These are phyloP conservation scores for Quiscalus mexicanus DNA, from an alignment of 2,113 vertebrate genomes.

Conservation along the genomic window DNA sequence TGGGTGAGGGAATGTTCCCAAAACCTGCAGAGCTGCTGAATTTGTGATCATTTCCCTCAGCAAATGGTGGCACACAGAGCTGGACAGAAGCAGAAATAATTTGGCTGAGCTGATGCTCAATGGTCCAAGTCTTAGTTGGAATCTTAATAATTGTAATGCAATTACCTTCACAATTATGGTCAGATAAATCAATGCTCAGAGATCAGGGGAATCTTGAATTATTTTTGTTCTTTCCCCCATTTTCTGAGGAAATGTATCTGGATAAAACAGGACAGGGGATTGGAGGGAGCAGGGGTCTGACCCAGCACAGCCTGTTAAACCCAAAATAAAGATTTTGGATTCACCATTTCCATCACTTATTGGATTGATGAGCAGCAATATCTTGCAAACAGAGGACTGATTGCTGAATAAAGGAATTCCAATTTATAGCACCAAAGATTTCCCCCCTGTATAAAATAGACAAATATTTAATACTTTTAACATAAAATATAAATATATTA, in stretches of 20 bases:
- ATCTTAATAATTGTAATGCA: slow-evolving; percentile 29
- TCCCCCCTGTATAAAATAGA: too few species aligned
- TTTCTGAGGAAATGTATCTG: not conserved
- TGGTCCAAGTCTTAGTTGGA: not conserved
- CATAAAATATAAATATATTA: too few species aligned
- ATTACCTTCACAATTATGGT: not conserved
- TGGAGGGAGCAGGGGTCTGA: not conserved
- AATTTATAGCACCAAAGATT: too few species aligned
- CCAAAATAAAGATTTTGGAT: not conserved
- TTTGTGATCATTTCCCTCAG: not conserved
- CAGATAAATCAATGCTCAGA: not conserved
- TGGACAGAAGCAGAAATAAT: not conserved
- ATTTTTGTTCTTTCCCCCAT: not conserved
- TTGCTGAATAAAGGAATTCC: too few species aligned
- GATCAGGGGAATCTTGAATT: not conserved
- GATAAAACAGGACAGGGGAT: not conserved
- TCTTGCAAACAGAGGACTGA: too few species aligned
- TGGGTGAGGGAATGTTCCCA: not conserved
- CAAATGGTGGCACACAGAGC: not conserved
- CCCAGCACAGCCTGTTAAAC: not conserved
- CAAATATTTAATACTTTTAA: too few species aligned
- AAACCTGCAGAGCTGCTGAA: not conserved
- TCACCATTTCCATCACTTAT: too few species aligned
- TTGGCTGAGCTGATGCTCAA: slow-evolving; percentile 16
- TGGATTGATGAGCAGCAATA: too few species aligned